Evolutionary conservation across 92 coral and sea anemone genomes (phyloP), one percentile per base, ranked within the genome.

Genomic region (Paragorgia papillata): DNA sequence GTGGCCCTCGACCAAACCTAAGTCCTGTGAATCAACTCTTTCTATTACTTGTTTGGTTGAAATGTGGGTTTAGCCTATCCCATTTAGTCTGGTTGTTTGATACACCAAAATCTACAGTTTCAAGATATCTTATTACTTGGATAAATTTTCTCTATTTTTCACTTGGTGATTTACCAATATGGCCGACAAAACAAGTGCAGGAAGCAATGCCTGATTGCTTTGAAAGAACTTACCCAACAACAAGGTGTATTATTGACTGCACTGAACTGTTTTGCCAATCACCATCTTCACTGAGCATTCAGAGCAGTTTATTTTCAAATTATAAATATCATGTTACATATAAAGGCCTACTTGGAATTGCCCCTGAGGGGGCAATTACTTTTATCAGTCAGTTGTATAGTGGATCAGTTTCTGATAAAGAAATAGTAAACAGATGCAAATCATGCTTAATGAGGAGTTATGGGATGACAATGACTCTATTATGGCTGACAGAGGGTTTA

Each of bases 381-480:
- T 65, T 75, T 55, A 30, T 73, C 1, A 82, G 66, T 35, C 82
- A 82, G 41, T 59, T 74, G 82, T 82, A 82, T 28, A 46, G 74
- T 55, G 83, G 88, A 62, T 79, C 80, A 0, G 30, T 84, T 46
- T 79, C 81, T 44, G 88, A 84, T 60, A 69, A 62, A 53, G 88
- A 84, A 70, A 71, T 79, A 57, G 80, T 84, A 31, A 25, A 65
- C 59, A 76, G 73, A 48, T 48, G 80, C 64, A 84, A 17, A 22
- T 84, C 34, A 29, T 78, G 21, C 73, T 78, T 54, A 53, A 79
- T 21, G 64, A 57, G 55, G 50, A 44, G 24, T 58, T 57, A 19
- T 74, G 82, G 62, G 82, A 74, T 29, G 48, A 49, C 14, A 33
- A 48, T 48, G 82, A 82, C 48, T 57, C 82, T 59, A 28, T 82